Evolutionary conservation across 2,888 invertebrate species (phyloP), one percentile per base, ranked within the genome.

Genomic region (Sepioteuthis lessoniana): DNA sequence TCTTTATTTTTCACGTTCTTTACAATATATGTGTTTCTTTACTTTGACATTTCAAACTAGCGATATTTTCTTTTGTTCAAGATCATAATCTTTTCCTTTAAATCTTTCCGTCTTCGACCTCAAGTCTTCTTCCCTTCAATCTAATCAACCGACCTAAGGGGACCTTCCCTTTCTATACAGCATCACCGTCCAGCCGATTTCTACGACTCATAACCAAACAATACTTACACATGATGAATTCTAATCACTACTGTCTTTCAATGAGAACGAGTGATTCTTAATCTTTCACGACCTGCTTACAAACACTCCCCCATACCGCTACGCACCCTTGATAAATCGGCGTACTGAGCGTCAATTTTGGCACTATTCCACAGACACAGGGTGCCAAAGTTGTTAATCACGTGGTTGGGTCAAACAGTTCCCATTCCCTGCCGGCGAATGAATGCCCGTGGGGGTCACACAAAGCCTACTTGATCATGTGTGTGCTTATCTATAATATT

Each of bases 331-430:
- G 76, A 76, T 76, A 35, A 76, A 76, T 35, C 76, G 76, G 76
- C 76, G 76, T 35, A 10, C n/a, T 16, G 76, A 35, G 76, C 76
- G 76, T 35, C 76, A 35, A 76, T n/a, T 76, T n/a, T 76, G 76
- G 76, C 76, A 76, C 16, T 0, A 35, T 4, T 76, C 76, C 76
- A 76, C 76, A 8, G 19, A 35, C 76, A 76, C 21, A n/a, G 76
- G 76, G 76, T 76, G 76, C 76, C 76, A 76, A 76, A 76, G 76
- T 76, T 76, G 76, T 76, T 76, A 76, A 76, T 76, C 76, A 76
- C 76, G 76, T 76, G n/a, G 16, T 76, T 76, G 76, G n/a, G n/a
- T 76, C 76, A 76, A 76, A n/a, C 76, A 76, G 76, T 76, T 76
- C n/a, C 76, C 76, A 35, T n/a, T 76, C 35, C n/a, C 35, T 76